phyloP scores from a whole-genome alignment of 2,113 vertebrate genomes.

The Riparia riparia region DNA sequence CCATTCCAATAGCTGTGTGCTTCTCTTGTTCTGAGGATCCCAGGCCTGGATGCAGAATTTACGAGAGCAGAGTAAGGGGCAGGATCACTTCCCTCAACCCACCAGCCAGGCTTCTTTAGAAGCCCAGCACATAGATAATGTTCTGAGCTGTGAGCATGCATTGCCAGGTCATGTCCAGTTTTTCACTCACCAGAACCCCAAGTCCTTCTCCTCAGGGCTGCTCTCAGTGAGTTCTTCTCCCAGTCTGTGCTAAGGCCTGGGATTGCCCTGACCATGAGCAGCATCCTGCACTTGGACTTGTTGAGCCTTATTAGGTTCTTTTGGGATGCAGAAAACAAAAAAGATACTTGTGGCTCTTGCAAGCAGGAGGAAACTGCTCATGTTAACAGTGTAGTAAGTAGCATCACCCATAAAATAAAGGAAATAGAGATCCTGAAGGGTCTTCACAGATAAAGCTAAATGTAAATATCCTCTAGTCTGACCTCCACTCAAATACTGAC shows the following conservation, averaged over 20 bases:
- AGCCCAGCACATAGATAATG: background rate
- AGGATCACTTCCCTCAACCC: no score
- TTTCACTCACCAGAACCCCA: background rate
- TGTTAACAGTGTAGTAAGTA: background rate
- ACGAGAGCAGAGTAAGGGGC: rapidly evolving
- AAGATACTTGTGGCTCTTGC: background rate
- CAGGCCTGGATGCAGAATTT: background rate
- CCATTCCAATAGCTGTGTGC: background rate
- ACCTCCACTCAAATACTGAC: background rate
- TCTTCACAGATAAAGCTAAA: background rate
- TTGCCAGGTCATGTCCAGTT: background rate
- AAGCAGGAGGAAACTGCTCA: background rate
- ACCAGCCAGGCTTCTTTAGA: background rate
- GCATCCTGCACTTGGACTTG: background rate
- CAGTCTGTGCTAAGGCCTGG: background rate
- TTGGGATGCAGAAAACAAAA: background rate
- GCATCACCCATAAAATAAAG: background rate
- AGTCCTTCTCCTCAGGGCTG: background rate
- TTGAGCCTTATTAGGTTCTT: background rate
- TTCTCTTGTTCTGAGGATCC: background rate
- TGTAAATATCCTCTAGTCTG: background rate
- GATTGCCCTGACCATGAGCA: background rate
- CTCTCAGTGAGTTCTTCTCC: background rate
- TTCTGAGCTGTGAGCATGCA: background rate
- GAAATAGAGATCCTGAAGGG: background rate